Base-by-base conservation (phyloP, 2,797 vertebrate species). In the Babyrousa celebensis region DNA sequence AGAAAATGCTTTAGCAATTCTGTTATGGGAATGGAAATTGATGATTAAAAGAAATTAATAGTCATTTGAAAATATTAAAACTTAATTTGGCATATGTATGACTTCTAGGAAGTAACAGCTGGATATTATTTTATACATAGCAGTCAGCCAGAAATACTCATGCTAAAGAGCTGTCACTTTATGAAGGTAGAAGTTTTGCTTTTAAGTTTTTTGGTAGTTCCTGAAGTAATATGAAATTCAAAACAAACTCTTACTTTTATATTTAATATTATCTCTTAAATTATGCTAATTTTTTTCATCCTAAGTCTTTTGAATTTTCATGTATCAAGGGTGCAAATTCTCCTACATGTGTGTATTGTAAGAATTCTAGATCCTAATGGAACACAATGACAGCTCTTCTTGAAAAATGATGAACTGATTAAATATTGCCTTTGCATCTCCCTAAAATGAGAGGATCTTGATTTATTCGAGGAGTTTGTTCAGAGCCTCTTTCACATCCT, bases 401-500 rank as follows among this genome's bases (percentile, higher is more conserved):
- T 36, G 21, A 85, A 60, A 89, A 17, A 54, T 1, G 54, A 27
- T 48, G 77, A 27, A 6, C 8, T 17, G 6, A 23, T 58, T 14
- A 25, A 43, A 32, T 3, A 14, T 16, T 21, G 0, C 40, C 54
- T 40, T 8, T 70, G 12, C 43, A 58, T 68, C 1, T 85, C 9
- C 12, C 27, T 12, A 18, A 27, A n/a, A 27, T 20, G 15, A 86
- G 29, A 63, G 11, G 10, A 27, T 29, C 11, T n/a, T 54, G n/a
- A 36, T 82, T 89, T 88, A 93, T 43, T 85, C 95, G 17, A 96
- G 36, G 36, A 36, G 36, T 36, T 36, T 36, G 36, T 36, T 36
- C 36, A 36, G 36, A 36, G 36, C 36, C 36, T 36, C 36, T 36
- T 36, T 36, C 36, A 36, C 36, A 36, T 36, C 36, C 36, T 36